phyloP scores from a whole-genome alignment of 2,113 vertebrate genomes.

The Saguinus midas region DNA sequence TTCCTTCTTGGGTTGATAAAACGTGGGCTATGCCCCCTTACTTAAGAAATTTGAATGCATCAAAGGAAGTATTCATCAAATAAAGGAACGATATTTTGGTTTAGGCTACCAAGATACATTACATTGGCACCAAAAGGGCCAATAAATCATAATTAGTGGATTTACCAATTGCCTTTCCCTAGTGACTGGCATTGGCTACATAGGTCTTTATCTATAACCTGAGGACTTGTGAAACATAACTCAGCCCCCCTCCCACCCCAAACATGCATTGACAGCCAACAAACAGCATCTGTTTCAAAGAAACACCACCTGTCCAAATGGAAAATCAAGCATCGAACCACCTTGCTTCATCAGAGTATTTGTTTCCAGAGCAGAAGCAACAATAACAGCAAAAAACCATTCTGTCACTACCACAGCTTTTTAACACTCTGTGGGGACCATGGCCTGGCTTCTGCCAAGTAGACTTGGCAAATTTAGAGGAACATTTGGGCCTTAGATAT shows the following conservation, averaged over 20 bases:
- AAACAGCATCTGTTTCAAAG: slow-evolving; percentile 79
- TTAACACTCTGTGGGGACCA: slow-evolving; percentile 58
- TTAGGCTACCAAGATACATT: slow-evolving; percentile 24
- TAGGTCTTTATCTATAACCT: slow-evolving; percentile 66
- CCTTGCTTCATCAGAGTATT: slow-evolving; percentile 64
- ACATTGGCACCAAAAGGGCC: slow-evolving; percentile 35
- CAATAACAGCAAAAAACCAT: background rate
- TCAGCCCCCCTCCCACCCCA: slow-evolving; percentile 54
- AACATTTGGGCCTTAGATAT: slow-evolving; percentile 2
- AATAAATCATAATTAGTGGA: slow-evolving; percentile 58
- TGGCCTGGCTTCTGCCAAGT: slow-evolving; percentile 25
- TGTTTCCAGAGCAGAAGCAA: slow-evolving; percentile 71
- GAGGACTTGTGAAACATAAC: slow-evolving; percentile 37
- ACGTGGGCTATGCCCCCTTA: background rate
- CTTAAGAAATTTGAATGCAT: slow-evolving; percentile 20
- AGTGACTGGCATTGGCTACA: slow-evolving; percentile 47
- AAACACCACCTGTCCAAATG: slow-evolving; percentile 79
- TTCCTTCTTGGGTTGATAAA: background rate
- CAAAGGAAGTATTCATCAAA: slow-evolving; percentile 17
- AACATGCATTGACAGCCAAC: slow-evolving; percentile 79
- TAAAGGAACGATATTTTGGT: background rate
- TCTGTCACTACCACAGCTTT: slow-evolving; percentile 69
- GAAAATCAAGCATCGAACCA: slow-evolving; percentile 80
- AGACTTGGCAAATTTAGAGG: slow-evolving; percentile 34
- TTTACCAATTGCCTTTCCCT: slow-evolving; percentile 59